Evolutionary conservation across 2,113 vertebrate genomes (phyloP).

Genomic region (Poicephalus meyeri): DNA sequence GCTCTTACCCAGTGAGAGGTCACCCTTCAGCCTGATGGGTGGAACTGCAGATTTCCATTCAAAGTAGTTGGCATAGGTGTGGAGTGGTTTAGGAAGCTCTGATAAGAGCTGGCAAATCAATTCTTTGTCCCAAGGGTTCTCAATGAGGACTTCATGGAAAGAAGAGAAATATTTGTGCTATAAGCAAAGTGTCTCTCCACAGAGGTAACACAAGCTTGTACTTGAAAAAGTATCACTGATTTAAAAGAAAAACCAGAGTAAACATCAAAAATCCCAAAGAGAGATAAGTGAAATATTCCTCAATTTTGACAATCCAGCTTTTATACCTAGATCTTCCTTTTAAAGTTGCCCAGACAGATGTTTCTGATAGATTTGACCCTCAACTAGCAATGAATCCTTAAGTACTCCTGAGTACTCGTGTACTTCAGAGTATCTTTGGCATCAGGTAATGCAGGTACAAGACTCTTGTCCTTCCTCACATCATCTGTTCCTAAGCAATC

Average conservation of each 20-base stretch:
- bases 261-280: neutral
- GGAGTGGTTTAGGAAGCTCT: constrained; percentile 75
- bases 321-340: neutral
- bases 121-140: constrained; percentile 86
- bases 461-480: neutral
- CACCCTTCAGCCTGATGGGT: constrained; percentile 75
- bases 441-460: neutral
- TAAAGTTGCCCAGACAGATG: neutral
- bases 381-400: neutral
- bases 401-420: neutral
- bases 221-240: neutral
- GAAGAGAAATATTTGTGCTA: neutral
- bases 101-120: constrained; percentile 80
- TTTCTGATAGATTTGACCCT: neutral
- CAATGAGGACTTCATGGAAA: constrained; percentile 61
- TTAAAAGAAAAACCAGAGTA: neutral
- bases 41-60: constrained; percentile 80
- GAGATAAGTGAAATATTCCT: neutral
- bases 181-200: neutral
- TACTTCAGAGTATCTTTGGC: neutral
- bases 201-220: neutral
- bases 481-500: neutral
- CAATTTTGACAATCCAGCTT: neutral
- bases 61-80: constrained; percentile 71
- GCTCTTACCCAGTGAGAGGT: constrained; percentile 82